Base-by-base conservation (phyloP, 2,113 vertebrate genomes). In the Ivindomyrus marchei region DNA sequence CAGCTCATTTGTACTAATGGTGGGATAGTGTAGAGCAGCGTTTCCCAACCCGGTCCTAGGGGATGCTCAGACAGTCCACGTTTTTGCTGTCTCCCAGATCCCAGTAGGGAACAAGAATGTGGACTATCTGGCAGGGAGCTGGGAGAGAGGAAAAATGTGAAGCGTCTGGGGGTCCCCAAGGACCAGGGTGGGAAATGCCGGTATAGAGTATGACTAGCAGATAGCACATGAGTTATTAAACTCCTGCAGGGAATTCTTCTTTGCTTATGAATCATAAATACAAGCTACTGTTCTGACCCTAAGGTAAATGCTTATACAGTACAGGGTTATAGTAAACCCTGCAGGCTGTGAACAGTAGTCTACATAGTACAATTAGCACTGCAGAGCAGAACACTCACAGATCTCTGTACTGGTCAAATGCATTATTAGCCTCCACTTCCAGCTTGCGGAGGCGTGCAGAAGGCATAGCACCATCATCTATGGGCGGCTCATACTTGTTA, bases 391-490 rank as follows among this genome's bases (percentile, higher is more conserved):
- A n/a, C 87, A 97, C 97, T 94, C 95, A 98, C 97, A 99, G 97
- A 94, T 99, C 98, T 97, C 98, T 97, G 95, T 99, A 99, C 96
- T 99, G 98, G 96, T 99, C 98, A 13, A 99, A 99, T 95, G 98
- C 98, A 62, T 99, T 99, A 94, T 99, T 99, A 94, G 98, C 98
- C 95, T 99, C 98, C 90, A 99, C 97, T 95, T 99, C 98, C 77
- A 99, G 97, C 94, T 99, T 99, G 87, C 98, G 97, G 94, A 99
- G 97, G 66, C 98, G 97, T 90, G 97, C 96, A 13, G 98, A 99
- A 31, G 98, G 98, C 98, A 99, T 99, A 90, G 98, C 98, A 88
- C 98, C 98, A 13, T 99, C 98, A 93, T 99, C 98, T 94, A 99
- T 96, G 50, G 98, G 98, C 50, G 98, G 98, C 90, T 99, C 98